Evolutionary conservation across 2,888 invertebrate species (phyloP), one percentile per base, ranked within the genome.

Genomic region (Ecdyonurus torrentis): DNA sequence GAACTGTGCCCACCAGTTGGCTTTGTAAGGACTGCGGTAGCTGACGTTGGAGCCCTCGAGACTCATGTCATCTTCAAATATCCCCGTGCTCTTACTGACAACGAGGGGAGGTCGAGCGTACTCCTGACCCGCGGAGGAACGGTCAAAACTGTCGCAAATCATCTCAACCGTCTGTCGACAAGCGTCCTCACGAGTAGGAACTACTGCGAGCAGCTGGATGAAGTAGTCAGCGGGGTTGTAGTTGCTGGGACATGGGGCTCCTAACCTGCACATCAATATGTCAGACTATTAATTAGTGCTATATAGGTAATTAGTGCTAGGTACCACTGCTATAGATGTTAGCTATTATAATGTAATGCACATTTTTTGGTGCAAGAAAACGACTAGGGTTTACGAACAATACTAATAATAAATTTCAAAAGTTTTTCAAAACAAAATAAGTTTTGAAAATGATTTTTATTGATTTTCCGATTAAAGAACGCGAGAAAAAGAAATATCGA

Each of bases 161-260:
- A 86, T 83, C 65, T 85, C 84, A 52, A 91, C 85, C 1, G 87
- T 86, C 63, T 86, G 84, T 58, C 85, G 80, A 59, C 92, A 93
- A n/a, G 86, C 83, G 58, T 83, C 82, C 74, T 95, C 95, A 18
- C 85, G 79, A 0, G 87, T 89, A 0, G 94, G 94, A 1, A 88
- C 83, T 1, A 95, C 85, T 0, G 95, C 92, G 67, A 96, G 75
- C 1, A 91, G 83, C 72, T 94, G 90, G 60, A 97, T 88, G 75
- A 89, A 95, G 75, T 90, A 92, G 75, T 97, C 96, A 0, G 94
- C 94, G 1, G 95, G 95, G 73, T 95, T 96, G 76, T 90, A 94
- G 73, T 93, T 93, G 2, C 81, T 83, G 0, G 95, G 95, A 72
- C 91, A 91, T 0, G 85, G 84, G 15, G 88, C 87, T 23, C 90